A percentile compares a stretch with the other conserved stretches of the same genome.
These are phyloP conservation scores for Mus spicilegus DNA, from an alignment of 2,113 vertebrate genomes.

Conservation along the genomic window DNA sequence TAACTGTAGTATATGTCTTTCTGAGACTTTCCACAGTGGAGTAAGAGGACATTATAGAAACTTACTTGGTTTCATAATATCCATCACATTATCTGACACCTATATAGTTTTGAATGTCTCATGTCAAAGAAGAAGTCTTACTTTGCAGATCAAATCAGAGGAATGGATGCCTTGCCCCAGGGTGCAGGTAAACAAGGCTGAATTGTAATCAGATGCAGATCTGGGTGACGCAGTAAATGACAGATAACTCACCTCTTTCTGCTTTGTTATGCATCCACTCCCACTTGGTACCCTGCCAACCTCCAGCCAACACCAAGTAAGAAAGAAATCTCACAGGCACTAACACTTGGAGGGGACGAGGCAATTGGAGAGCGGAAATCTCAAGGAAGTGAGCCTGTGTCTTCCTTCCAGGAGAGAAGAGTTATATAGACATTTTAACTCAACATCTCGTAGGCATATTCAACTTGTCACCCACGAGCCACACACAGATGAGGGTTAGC, in stretches of 20 bases:
- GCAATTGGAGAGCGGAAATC: too few species aligned
- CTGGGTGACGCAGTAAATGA: fast-evolving
- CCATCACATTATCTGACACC: not conserved
- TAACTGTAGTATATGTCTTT: too few species aligned
- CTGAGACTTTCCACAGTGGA: too few species aligned
- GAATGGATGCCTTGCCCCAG: not conserved
- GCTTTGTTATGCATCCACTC: fast-evolving
- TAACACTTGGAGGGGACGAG: not conserved
- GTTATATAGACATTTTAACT: not conserved
- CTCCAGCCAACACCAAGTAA: not conserved
- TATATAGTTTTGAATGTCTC: not conserved
- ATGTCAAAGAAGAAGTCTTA: not conserved
- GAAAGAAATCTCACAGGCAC: not conserved
- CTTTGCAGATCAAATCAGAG: not conserved
- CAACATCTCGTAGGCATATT: too few species aligned
- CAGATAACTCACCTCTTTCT: not conserved
- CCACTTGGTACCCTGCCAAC: not conserved
- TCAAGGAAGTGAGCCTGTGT: not conserved
- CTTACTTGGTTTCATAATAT: not conserved
- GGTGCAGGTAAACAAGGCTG: not conserved
- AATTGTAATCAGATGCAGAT: not conserved
- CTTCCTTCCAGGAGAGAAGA: not conserved
- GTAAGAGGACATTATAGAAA: not conserved
- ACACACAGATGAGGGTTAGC: not conserved
- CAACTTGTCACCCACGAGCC: not conserved